A percentile compares a stretch with the other conserved stretches of the same genome.
Evolutionary conservation across 1,140 invertebrate species (phyloP).

Genomic region (Globodera ellingtonae): DNA sequence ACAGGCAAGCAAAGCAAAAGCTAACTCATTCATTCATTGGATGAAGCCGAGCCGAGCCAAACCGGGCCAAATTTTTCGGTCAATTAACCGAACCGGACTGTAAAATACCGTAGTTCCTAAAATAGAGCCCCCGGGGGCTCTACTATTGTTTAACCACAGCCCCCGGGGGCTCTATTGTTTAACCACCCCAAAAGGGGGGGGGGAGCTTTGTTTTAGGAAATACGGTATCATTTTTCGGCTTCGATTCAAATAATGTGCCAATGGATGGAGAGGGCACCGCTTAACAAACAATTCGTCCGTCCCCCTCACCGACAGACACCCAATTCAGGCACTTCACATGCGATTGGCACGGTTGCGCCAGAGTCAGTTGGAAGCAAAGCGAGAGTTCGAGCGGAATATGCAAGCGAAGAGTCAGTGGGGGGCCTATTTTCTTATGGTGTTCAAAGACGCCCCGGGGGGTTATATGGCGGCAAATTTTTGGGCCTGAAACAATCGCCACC

Average conservation of each 20-base stretch:
- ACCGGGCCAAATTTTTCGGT: no score
- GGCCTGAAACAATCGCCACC: no score
- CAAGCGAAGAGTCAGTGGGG: constrained; percentile 8
- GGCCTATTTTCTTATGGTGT: no score
- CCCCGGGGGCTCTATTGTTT: no score
- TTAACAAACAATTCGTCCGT: not conserved
- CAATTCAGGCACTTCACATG: constrained; percentile 28
- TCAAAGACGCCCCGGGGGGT: no score
- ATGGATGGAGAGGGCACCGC: not conserved
- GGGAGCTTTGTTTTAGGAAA: not conserved
- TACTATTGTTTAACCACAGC: no score
- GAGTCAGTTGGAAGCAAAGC: constrained; percentile 32
- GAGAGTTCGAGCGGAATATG: constrained; percentile 24
- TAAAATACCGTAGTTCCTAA: not conserved
- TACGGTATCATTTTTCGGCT: not conserved
- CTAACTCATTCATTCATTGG: not conserved
- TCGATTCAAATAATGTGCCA: not conserved
- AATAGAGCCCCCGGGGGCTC: not conserved
- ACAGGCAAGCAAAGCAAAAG: constrained; percentile 9
- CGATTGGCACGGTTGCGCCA: constrained; percentile 40
- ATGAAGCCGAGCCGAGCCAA: not conserved
- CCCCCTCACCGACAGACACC: not conserved
- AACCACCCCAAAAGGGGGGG: no score
- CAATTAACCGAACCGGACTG: not conserved
- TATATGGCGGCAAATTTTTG: no score